Evolutionary conservation across 2,888 invertebrate genomes (phyloP), one percentile per base, ranked within the genome.

Genomic region (Synanthedon formicaeformis): DNA sequence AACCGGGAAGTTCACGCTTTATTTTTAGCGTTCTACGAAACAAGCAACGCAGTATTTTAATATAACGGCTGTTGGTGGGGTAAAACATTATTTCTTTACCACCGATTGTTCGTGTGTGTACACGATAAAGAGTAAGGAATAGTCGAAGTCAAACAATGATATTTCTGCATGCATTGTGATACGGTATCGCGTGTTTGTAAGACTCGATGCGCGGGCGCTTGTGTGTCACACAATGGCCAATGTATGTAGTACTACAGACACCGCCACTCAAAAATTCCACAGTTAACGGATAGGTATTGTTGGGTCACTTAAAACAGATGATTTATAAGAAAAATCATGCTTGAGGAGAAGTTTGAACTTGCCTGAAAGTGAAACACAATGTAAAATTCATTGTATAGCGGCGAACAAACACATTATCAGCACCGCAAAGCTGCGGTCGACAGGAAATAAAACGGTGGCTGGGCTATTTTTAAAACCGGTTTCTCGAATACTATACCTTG

Each of bases 1-100:
- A 86, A 86, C 86, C 85, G 85, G 86, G 85, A 86, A 86, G 82
- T 86, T 81, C 78, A 84, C 73, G 69, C 78, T 81, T 82, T 86
- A 86, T 86, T 84, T 86, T 83, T 86, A 86, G 84, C 71, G 70
- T 78, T 78, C 74, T 68, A 77, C 69, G 71, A 78, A 73, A 76
- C 71, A 61, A 69, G 62, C 66, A 68, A 67, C 71, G 69, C 66
- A 69, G 62, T 58, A 54, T 54, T 68, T 71, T 13, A 68, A 66
- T 53, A 57, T 57, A 61, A 60, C 56, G 57, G 55, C 54, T 51
- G 57, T 57, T 55, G 51, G 49, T 53, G 49, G 40, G 48, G 40
- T 49, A 16, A 49, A 45, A 45, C 14, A 34, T 34, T 34, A 34
- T 34, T 34, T 3, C 34, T 34, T 34, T 34, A 34, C 34, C 10